These are phyloP conservation scores for Apamea epomidion DNA, from an alignment of 2,888 invertebrate species.

Conservation along the genomic window DNA sequence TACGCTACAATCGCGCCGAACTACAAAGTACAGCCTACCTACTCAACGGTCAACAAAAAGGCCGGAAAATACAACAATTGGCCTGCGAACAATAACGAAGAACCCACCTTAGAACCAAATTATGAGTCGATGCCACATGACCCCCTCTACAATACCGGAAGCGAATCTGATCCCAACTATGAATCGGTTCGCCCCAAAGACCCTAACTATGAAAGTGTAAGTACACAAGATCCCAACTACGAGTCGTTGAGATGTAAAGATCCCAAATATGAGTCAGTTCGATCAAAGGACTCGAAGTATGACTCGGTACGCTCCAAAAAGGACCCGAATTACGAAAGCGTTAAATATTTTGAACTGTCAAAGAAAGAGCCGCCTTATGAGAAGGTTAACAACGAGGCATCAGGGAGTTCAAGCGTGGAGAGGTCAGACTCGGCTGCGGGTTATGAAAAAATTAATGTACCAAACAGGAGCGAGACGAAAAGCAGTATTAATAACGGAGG, in stretches of 20 bases:
- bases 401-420: slow-evolving; percentile 73
- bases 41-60: slow-evolving; percentile 90
- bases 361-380: slow-evolving; percentile 93
- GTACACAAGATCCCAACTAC: slow-evolving; percentile 92
- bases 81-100: slow-evolving; percentile 87
- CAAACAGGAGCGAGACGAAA: slow-evolving; percentile 79
- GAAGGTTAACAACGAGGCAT: slow-evolving; percentile 86
- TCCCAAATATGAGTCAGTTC: slow-evolving; percentile 90
- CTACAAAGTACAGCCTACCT: slow-evolving; percentile 87
- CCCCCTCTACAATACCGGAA: slow-evolving; percentile 92
- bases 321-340: slow-evolving; percentile 96
- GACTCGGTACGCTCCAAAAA: slow-evolving; percentile 92
- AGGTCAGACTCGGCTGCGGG: slow-evolving; percentile 85
- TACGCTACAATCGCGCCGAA: slow-evolving; percentile 87
- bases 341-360: slow-evolving; percentile 92
- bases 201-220: slow-evolving; percentile 93
- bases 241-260: slow-evolving; percentile 92
- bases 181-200: slow-evolving; percentile 92
- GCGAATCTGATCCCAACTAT: slow-evolving; percentile 94
- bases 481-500: slow-evolving; percentile 86
- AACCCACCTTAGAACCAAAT: slow-evolving; percentile 92
- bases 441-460: slow-evolving; percentile 85
- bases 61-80: slow-evolving; percentile 89
- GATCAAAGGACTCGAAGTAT: slow-evolving; percentile 92
- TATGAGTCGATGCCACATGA: slow-evolving; percentile 94